phyloP scores from a whole-genome alignment of 2,888 invertebrate genomes.

The Orchesella flavescens region DNA sequence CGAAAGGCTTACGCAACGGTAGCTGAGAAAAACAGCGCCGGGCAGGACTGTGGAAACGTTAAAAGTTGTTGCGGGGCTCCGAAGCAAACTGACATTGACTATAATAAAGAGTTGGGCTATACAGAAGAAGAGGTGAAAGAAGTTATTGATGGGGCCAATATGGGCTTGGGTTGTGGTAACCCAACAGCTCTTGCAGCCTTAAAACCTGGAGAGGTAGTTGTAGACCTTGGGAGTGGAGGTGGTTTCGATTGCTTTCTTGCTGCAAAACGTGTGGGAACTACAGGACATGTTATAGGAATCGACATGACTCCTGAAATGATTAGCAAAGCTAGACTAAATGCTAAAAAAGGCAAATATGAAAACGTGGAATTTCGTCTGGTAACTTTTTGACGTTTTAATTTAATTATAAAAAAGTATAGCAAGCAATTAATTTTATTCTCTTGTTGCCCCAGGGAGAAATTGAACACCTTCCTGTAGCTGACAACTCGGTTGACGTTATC shows the following conservation, averaged over 20 bases:
- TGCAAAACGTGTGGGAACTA: conserved; percentile 48
- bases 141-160: conserved; percentile 61
- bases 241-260: conserved; percentile 63
- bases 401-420: too few species aligned
- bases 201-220: conserved; percentile 49
- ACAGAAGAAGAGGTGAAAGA: conserved; percentile 56
- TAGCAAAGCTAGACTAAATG: conserved; percentile 49
- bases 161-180: conserved; percentile 62
- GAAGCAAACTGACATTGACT: conserved; percentile 53
- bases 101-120: conserved; percentile 61
- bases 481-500: conserved; percentile 57
- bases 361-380: conserved; percentile 59
- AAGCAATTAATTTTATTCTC: too few species aligned
- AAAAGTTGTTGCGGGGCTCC: conserved; percentile 64
- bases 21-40: conserved; percentile 57
- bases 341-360: conserved; percentile 36
- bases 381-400: too few species aligned
- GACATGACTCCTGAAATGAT: conserved; percentile 67
- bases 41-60: conserved; percentile 52
- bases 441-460: too few species aligned
- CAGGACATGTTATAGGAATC: conserved; percentile 59
- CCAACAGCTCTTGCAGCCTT: conserved; percentile 58
- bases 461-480: conserved; percentile 61
- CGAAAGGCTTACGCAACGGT: conserved; percentile 64
- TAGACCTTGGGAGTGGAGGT: conserved; percentile 62